A percentile compares a stretch with the other conserved stretches of the same genome.
These are phyloP conservation scores for Balearica regulorum DNA, from an alignment of 2,797 vertebrate species.

Conservation along the genomic window DNA sequence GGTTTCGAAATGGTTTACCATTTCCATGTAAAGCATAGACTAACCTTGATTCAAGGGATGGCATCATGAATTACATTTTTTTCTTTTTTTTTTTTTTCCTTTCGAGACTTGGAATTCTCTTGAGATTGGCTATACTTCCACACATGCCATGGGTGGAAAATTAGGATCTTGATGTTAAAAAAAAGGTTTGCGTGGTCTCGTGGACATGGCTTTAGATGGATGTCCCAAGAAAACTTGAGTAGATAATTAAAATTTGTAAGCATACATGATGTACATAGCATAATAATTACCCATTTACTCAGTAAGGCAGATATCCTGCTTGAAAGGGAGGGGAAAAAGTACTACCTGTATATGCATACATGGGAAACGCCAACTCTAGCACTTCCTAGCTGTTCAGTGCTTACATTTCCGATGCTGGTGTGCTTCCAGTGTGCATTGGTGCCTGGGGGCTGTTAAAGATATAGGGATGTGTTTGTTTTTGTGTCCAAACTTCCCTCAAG, in stretches of 20 bases:
- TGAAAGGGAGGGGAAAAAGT: not conserved
- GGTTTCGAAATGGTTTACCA: not conserved
- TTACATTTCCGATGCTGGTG: not conserved
- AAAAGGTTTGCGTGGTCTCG: not conserved
- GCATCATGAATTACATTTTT: not conserved
- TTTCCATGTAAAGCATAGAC: not conserved
- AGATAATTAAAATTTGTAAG: not conserved
- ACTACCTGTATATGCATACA: not conserved
- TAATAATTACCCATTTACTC: not conserved
- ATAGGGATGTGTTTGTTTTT: not conserved
- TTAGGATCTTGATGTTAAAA: not conserved
- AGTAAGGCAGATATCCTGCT: not conserved
- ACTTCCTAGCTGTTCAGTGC: not conserved
- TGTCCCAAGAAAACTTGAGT: not conserved
- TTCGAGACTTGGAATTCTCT: not conserved
- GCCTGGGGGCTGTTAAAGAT: not conserved
- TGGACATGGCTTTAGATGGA: not conserved
- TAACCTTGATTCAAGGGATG: not conserved
- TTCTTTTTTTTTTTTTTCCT: not conserved
- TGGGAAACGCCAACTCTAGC: not conserved
- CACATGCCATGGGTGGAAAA: not conserved
- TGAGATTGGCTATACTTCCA: not conserved
- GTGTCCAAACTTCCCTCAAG: not conserved
- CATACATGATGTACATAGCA: fast-evolving
- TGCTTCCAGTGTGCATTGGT: not conserved